Base-by-base conservation (phyloP, 1,140 invertebrate genomes). In the Drusus annulatus region DNA sequence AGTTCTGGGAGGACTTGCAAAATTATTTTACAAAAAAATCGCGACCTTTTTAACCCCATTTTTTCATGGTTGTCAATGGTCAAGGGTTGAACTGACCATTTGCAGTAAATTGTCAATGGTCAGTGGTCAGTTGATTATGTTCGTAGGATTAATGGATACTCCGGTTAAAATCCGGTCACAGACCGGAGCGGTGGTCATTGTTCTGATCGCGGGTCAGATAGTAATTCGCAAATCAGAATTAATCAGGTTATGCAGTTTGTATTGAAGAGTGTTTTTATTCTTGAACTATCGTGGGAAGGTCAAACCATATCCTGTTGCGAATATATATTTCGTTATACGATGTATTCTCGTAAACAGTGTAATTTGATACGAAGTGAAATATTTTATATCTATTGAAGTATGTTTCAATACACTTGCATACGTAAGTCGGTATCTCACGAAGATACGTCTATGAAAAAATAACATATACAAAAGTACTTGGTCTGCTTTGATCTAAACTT, bases 181-280 rank as follows among this genome's bases (percentile, higher is more conserved):
- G 25, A 8, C 31, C 28, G 28, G 6, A 31, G 1, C n/a, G 21
- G 62, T 36, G 1, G 23, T 28, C 25, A 28, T 28, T 31, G 15
- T 65, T 28, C 62, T 36, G 62, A 65, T 65, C 62, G 25, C 62
- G 28, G 28, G 62, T 6, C 62, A 10, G 62, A 65, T 65, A 36
- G 28, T 2, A 13, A 17, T 17, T 60, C 56, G 19, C 56, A 60
- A 60, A 60, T 60, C 56, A 60, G 56, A 5, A 60, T 23, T 23
- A 60, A 60, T 21, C 56, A 21, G 56, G 56, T 21, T 21, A 60
- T 60, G 23, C 0, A 60, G 5, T 60, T 28, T 60, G 8, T 19
- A 23, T 21, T 21, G 23, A 60, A 6, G 28, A 65, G 36, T 45
- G 36, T 45, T 13, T 13, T 13, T 0, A 8, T 45, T 65, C 23